phyloP scores from a whole-genome alignment of 2,113 vertebrate genomes.

The Anser brachyrhynchus region DNA sequence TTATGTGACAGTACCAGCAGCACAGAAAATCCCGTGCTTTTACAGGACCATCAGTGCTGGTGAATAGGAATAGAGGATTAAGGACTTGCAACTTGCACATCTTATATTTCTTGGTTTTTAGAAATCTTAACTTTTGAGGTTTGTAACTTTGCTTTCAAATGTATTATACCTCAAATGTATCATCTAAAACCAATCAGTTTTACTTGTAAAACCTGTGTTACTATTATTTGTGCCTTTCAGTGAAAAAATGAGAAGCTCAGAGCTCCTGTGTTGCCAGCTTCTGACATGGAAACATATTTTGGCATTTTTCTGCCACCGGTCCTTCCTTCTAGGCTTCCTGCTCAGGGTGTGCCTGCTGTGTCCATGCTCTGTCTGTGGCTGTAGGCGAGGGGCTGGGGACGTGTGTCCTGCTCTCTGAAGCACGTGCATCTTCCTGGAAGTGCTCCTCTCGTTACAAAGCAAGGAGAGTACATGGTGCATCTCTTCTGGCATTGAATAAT shows the following conservation, averaged over 20 bases:
- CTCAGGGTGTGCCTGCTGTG: neutral
- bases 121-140: neutral
- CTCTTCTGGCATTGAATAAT: neutral
- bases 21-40: neutral
- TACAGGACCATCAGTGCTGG: rapidly evolving
- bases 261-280: neutral
- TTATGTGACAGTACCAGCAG: neutral
- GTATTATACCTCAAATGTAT: neutral
- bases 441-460: neutral
- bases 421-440: rapidly evolving
- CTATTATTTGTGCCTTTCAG: neutral
- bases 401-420: rapidly evolving
- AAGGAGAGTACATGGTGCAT: neutral
- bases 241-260: neutral
- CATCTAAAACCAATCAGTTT: neutral
- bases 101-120: neutral
- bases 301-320: neutral
- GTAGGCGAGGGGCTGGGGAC: neutral
- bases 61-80: neutral
- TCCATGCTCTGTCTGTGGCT: neutral
- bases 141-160: neutral
- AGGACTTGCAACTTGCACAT: neutral
- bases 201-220: neutral
- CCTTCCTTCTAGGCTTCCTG: neutral
- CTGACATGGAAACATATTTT: neutral